A percentile compares a stretch with the other conserved stretches of the same genome.
These are phyloP conservation scores for Microctenopoma lineatum DNA, from an alignment of 2,797 vertebrate species.

Conservation along the genomic window DNA sequence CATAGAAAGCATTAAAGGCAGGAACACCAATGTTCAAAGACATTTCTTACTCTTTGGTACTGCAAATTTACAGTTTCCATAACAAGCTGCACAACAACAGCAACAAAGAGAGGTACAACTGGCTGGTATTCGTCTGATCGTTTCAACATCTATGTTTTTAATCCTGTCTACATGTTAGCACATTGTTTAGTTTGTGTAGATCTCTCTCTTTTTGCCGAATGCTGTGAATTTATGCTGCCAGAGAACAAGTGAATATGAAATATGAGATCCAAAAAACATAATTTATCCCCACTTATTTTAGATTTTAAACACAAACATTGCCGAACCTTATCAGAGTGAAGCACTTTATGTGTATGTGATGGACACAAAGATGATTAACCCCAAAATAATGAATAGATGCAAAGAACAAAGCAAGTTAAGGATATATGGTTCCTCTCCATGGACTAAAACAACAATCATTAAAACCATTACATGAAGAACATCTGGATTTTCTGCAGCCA, in stretches of 20 bases:
- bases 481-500: constrained; percentile 50
- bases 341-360: constrained; percentile 28
- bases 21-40: constrained; percentile 36
- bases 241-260: constrained; percentile 48
- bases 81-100: constrained; percentile 26
- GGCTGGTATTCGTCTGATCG: constrained; percentile 30
- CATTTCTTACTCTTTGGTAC: neutral
- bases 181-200: neutral
- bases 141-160: constrained; percentile 6
- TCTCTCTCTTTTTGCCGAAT: constrained; percentile 28
- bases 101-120: constrained; percentile 28
- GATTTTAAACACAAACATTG: constrained; percentile 49
- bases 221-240: constrained; percentile 23
- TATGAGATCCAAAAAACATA: constrained; percentile 32
- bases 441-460: constrained; percentile 31
- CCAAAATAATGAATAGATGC: constrained; percentile 42
- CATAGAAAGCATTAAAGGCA: constrained; percentile 30
- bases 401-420: constrained; percentile 36
- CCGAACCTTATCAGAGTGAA: constrained; percentile 35
- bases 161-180: constrained; percentile 14
- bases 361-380: constrained; percentile 28
- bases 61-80: constrained; percentile 32
- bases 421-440: constrained; percentile 50
- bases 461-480: constrained; percentile 50
- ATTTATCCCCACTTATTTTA: constrained; percentile 38